phyloP scores from a whole-genome alignment of 2,888 invertebrate genomes.

The Polietes domitor region DNA sequence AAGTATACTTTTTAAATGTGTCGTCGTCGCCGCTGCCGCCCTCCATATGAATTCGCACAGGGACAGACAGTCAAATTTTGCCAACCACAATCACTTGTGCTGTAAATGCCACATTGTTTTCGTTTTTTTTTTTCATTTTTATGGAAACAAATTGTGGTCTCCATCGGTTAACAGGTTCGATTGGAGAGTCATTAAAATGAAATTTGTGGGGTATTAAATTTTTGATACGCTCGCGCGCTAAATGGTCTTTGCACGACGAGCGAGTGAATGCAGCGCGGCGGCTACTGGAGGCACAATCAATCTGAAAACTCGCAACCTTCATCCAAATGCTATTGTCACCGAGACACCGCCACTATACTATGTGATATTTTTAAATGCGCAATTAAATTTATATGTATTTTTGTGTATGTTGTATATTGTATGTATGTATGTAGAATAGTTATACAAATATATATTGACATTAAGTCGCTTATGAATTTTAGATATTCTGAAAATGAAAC shows the following conservation, averaged over 20 bases:
- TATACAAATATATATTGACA: no score
- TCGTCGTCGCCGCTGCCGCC: no score
- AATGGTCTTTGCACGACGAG: background rate
- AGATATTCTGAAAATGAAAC: no score
- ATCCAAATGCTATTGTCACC: conserved; percentile 13
- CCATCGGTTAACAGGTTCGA: conserved; percentile 51
- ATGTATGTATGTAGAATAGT: no score
- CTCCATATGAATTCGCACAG: background rate
- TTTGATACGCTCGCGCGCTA: background rate
- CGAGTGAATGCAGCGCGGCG: background rate
- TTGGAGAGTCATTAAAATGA: background rate
- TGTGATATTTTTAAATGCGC: conserved; percentile 5
- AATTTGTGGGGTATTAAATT: background rate
- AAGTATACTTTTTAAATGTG: conserved; percentile 27
- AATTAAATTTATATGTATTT: background rate
- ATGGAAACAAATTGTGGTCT: conserved; percentile 46
- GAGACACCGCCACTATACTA: no score
- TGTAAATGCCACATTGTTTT: conserved; percentile 25
- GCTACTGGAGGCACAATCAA: conserved; percentile 10
- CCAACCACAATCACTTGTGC: background rate
- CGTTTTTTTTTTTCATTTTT: conserved; percentile 13
- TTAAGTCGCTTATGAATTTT: no score
- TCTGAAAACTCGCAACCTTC: conserved; percentile 12
- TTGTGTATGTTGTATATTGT: no score
- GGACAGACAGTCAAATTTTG: background rate